Evolutionary conservation across 2,888 invertebrate species (phyloP).

Genomic region (Hipparchia semele): DNA sequence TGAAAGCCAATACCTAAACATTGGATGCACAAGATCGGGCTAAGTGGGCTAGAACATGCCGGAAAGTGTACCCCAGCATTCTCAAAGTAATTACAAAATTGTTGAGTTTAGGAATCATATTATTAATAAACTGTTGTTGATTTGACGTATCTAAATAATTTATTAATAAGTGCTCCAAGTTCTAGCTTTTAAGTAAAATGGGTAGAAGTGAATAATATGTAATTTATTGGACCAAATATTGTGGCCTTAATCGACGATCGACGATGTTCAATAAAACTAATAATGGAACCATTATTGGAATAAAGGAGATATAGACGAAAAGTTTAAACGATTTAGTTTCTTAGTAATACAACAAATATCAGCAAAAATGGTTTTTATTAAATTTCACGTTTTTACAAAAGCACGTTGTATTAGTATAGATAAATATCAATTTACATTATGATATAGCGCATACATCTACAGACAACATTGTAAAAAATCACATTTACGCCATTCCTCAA

Average conservation of each 20-base stretch:
- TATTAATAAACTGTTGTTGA: background rate
- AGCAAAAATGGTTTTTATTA: conserved; percentile 30
- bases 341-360: conserved; percentile 25
- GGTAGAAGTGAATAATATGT: conserved; percentile 5
- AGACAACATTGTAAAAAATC: conserved; percentile 49
- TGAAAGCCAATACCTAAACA: too few species aligned
- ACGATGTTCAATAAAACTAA: background rate
- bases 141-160: background rate
- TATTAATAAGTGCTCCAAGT: background rate
- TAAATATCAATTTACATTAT: conserved; percentile 24
- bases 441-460: background rate
- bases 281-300: background rate
- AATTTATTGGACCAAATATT: conserved; percentile 27
- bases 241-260: conserved; percentile 26
- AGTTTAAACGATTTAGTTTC: background rate
- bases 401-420: conserved; percentile 3
- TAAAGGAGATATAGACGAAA: too few species aligned
- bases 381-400: conserved; percentile 28
- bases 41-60: too few species aligned
- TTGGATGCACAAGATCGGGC: too few species aligned
- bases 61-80: too few species aligned
- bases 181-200: conserved; percentile 12
- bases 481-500: conserved; percentile 67
- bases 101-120: background rate
- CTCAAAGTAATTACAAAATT: too few species aligned